A percentile compares a stretch with the other conserved stretches of the same genome.
Evolutionary conservation across 1,140 invertebrate genomes (phyloP).

Genomic region (Cheumatopsyche charites): DNA sequence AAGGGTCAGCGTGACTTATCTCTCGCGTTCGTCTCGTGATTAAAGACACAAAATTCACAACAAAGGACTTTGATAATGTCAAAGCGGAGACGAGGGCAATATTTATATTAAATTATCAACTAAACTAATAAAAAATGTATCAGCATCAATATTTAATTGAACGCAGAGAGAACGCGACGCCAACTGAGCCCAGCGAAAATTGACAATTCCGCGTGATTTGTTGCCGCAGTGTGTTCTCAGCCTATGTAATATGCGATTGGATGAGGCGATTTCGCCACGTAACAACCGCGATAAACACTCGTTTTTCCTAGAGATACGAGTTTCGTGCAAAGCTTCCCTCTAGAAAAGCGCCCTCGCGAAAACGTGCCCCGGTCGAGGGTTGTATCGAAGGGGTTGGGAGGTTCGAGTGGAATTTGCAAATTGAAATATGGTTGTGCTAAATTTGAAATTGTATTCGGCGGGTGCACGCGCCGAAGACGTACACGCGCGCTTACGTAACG

Average conservation of each 20-base stretch:
- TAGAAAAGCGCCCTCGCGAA: background rate
- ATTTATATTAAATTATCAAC: no score
- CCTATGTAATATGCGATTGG: no score
- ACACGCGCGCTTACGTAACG: no score
- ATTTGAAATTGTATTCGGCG: background rate
- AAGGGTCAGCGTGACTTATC: conserved; percentile 9
- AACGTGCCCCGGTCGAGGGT: background rate
- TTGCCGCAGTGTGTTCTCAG: no score
- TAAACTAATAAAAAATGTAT: no score
- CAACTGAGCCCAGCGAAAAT: no score
- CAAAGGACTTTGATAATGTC: conserved; percentile 18
- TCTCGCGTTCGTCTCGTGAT: conserved; percentile 4
- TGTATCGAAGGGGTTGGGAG: background rate
- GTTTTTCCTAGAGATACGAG: background rate
- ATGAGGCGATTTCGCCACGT: no score
- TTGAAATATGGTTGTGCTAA: conserved; percentile 13
- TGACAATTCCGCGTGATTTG: no score
- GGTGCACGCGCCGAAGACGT: no score
- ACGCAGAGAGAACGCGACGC: no score
- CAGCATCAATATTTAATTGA: no score
- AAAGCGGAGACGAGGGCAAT: no score
- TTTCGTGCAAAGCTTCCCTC: background rate
- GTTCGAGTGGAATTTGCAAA: conserved; percentile 15
- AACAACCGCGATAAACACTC: conserved; percentile 10
- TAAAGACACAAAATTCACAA: conserved; percentile 14